Conservation (phyloP, 2,888 invertebrate species). For the Parapristionchus giblindavisi region DNA sequence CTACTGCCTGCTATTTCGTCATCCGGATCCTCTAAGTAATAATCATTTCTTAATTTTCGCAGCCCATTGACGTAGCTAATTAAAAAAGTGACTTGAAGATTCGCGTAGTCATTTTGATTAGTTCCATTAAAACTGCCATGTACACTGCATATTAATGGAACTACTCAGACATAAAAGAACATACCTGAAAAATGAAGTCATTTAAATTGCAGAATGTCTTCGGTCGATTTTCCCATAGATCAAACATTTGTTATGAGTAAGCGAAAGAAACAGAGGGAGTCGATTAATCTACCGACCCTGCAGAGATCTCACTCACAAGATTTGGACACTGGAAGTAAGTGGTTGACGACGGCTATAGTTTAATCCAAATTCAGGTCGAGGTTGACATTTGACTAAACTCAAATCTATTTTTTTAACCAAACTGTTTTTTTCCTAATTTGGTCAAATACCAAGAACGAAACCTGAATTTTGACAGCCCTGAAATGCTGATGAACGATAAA, state of each 20-base stretch:
- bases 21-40: slow-evolving; percentile 26
- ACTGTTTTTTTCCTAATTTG: no score
- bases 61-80: no score
- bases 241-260: slow-evolving; percentile 29
- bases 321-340: slow-evolving; percentile 26
- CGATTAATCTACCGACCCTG: slow-evolving; percentile 17
- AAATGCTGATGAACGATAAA: no score
- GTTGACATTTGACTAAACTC: no score
- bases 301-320: slow-evolving; percentile 36
- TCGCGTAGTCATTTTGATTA: no score
- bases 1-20: slow-evolving; percentile 52
- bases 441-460: no score
- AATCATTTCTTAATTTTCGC: background rate
- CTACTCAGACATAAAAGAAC: background rate
- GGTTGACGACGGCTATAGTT: background rate
- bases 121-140: no score
- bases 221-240: slow-evolving; percentile 10
- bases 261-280: slow-evolving; percentile 25
- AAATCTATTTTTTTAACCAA: no score
- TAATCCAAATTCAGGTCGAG: background rate
- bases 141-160: background rate
- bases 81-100: no score
- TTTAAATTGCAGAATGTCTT: background rate
- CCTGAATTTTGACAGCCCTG: no score
- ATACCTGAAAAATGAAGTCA: background rate